A percentile compares a stretch with the other conserved stretches of the same genome.
Evolutionary conservation across 1,140 invertebrate species (phyloP).

Genomic region (Antheraea mylitta): DNA sequence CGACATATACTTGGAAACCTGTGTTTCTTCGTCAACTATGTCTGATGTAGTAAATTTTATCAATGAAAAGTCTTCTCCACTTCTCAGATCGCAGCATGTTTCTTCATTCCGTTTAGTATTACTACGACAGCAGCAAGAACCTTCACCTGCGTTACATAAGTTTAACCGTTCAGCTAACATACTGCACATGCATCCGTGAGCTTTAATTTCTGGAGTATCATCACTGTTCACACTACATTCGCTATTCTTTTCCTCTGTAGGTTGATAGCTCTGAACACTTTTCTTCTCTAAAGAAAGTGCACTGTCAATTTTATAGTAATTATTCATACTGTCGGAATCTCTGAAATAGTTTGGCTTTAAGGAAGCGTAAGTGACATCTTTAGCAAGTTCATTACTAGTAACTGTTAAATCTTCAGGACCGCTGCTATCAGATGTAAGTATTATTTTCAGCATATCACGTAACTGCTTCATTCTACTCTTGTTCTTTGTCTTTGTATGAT

Average conservation of each 20-base stretch:
- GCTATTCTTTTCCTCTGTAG: constrained; percentile 29
- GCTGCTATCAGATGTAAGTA: constrained; percentile 52
- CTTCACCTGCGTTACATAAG: constrained; percentile 14
- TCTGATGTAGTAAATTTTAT: constrained; percentile 24
- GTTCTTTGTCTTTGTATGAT: constrained; percentile 28
- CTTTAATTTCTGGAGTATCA: constrained; percentile 11
- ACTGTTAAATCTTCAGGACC: constrained; percentile 30
- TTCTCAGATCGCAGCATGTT: constrained; percentile 32
- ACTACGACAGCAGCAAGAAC: constrained; percentile 43
- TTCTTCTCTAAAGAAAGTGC: constrained; percentile 16
- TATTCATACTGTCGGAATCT: constrained; percentile 42
- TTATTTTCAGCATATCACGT: constrained; percentile 40
- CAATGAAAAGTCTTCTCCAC: constrained; percentile 18
- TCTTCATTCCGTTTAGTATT: constrained; percentile 33
- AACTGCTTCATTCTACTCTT: constrained; percentile 38
- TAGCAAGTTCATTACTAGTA: constrained; percentile 31
- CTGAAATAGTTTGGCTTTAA: constrained; percentile 38
- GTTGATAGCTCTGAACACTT: constrained; percentile 14
- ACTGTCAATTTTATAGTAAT: constrained; percentile 36
- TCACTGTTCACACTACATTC: constrained; percentile 20
- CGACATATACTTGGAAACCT: constrained; percentile 22
- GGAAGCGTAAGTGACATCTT: constrained; percentile 36
- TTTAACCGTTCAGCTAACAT: constrained; percentile 41
- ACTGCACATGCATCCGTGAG: constrained; percentile 33
- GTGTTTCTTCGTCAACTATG: constrained; percentile 36